A percentile compares a stretch with the other conserved stretches of the same genome.
These are phyloP conservation scores for Sebastolobus alascanus DNA, from an alignment of 2,797 vertebrate genomes.

Conservation along the genomic window DNA sequence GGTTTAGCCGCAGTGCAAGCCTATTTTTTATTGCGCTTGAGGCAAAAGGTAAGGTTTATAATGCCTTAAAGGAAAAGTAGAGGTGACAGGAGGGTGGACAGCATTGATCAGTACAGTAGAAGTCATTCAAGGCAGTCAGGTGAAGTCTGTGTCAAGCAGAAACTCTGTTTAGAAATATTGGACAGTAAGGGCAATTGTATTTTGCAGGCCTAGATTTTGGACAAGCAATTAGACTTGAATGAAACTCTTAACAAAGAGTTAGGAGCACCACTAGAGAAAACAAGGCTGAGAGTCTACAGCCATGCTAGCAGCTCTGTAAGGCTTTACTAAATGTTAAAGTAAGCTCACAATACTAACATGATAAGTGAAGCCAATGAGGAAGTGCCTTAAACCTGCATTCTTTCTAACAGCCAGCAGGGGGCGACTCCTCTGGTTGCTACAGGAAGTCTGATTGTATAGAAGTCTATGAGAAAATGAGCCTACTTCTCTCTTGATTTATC, in stretches of 20 bases:
- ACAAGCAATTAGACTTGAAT: conserved; percentile 17
- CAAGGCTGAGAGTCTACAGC: background rate
- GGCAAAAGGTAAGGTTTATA: background rate
- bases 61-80: conserved; percentile 3
- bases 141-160: conserved; percentile 12
- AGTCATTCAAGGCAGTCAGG: conserved; percentile 27
- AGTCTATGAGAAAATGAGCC: too few species aligned
- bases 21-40: background rate
- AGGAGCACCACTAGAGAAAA: background rate
- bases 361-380: background rate
- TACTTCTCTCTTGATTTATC: too few species aligned
- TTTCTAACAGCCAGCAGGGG: too few species aligned
- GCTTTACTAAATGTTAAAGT: conserved; percentile 2
- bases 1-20: background rate
- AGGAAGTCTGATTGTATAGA: background rate
- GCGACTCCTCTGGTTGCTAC: background rate
- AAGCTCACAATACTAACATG: background rate
- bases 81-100: background rate
- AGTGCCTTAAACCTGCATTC: background rate
- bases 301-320: background rate
- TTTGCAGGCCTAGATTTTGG: conserved; percentile 14
- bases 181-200: conserved; percentile 17
- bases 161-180: conserved; percentile 24
- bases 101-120: conserved; percentile 2
- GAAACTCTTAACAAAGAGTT: background rate